Evolutionary conservation across 2,888 invertebrate species (phyloP), one percentile per base, ranked within the genome.

Genomic region (Harmothoe impar): DNA sequence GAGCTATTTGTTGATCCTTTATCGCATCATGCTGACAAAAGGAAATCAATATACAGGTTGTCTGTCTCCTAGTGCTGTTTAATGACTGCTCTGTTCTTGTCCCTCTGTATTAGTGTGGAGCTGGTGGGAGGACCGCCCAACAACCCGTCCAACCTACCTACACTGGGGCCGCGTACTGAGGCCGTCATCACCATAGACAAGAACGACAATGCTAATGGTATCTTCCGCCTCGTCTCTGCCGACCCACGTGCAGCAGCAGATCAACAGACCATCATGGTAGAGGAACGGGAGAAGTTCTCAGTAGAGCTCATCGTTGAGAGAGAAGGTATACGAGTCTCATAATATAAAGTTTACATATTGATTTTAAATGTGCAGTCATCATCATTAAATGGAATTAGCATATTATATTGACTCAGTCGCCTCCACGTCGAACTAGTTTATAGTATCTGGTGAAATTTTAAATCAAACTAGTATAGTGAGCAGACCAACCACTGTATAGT

Each of bases 141-240:
- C 0, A 92, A 93, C 10, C 92, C 94, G 0, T 91, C 92, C 77
- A 94, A 95, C 90, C 90, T 92, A 0, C 95, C 95, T 0, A 89
- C 91, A 25, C 91, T 95, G 10, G 95, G 95, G 0, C 90, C 88
- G 15, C 23, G 91, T 17, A 92, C 92, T 0, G 91, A 92, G 52
- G 94, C 94, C 7, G 92, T 92, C 5, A 94, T 95, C 1, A 93
- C 92, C 43, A 95, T 95, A 31, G 92, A 90, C 7, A 92, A 92
- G 54, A 95, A 95, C 93, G 95, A 95, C 91, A 94, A 95, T 92
- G 94, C 95, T 12, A 94, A 94, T 91, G 95, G 95, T 10, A 92
- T 93, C 31, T 95, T 95, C 92, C 92, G 93, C 20, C 91, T 95
- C 17, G 94, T 93, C 81, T 95, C 95, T 91, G 93, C 93, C 86